phyloP scores from a whole-genome alignment of 2,888 invertebrate species.

The Pseudococcus jackbeardsleyi region DNA sequence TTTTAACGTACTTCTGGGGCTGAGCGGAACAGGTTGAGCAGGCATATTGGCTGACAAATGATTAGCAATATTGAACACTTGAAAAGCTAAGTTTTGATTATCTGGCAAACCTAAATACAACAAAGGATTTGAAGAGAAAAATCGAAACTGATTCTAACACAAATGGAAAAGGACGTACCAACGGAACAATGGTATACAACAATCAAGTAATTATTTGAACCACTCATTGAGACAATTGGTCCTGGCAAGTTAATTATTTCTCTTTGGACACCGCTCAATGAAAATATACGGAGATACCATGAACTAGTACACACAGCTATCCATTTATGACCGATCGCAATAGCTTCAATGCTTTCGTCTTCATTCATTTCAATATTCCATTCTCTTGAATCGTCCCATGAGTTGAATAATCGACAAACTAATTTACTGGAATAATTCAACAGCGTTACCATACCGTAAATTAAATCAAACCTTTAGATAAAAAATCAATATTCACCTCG shows the following conservation, averaged over 20 bases:
- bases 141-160: neutral
- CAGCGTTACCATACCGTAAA: neutral
- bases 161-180: constrained; percentile 68
- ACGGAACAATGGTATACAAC: constrained; percentile 78
- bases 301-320: constrained; percentile 84
- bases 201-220: constrained; percentile 75
- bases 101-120: constrained; percentile 69
- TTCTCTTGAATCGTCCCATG: constrained; percentile 77
- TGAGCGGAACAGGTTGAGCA: constrained; percentile 74
- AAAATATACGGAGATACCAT: constrained; percentile 85
- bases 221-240: constrained; percentile 79
- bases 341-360: constrained; percentile 80
- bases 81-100: constrained; percentile 72
- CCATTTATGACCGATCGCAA: constrained; percentile 80
- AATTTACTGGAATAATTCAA: constrained; percentile 74
- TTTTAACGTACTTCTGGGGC: constrained; percentile 76
- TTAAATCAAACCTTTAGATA: neutral
- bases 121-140: constrained; percentile 60
- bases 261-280: constrained; percentile 88
- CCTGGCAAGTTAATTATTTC: constrained; percentile 83
- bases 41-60: constrained; percentile 65
- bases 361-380: constrained; percentile 86
- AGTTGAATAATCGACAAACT: constrained; percentile 80
- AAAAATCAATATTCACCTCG: constrained; percentile 73
- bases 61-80: constrained; percentile 67